Evolutionary conservation across 2,888 invertebrate genomes (phyloP).

Genomic region (Apamea epomidion): DNA sequence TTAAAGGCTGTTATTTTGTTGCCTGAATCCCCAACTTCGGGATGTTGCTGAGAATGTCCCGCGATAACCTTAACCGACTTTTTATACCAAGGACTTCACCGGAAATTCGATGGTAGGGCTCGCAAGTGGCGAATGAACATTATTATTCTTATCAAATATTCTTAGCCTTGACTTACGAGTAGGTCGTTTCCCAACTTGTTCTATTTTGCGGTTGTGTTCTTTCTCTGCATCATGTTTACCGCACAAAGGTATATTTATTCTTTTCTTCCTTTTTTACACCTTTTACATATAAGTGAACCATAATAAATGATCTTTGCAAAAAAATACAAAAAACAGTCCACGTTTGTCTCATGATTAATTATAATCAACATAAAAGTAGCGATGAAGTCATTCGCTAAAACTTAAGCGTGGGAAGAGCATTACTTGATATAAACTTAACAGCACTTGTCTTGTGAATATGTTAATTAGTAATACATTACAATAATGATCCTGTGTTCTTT

Average conservation of each 20-base stretch:
- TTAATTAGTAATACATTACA: slow-evolving; percentile 14
- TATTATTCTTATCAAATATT: too few species aligned
- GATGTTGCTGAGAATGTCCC: not conserved
- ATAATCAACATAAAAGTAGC: slow-evolving; percentile 45
- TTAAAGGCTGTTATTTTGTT: not conserved
- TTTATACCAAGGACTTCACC: not conserved
- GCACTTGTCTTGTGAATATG: slow-evolving; percentile 27
- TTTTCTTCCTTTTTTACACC: too few species aligned
- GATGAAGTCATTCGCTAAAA: slow-evolving; percentile 59
- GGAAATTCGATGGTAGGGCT: not conserved
- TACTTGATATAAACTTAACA: slow-evolving; percentile 23
- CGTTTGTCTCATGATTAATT: slow-evolving; percentile 42
- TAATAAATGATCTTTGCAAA: slow-evolving; percentile 8
- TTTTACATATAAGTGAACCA: not conserved
- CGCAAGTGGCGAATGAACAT: not conserved
- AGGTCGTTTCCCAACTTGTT: too few species aligned
- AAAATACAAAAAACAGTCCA: slow-evolving; percentile 15
- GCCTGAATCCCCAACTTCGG: not conserved
- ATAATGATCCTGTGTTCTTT: slow-evolving; percentile 7
- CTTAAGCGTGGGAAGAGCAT: slow-evolving; percentile 53
- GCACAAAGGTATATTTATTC: too few species aligned
- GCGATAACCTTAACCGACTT: not conserved
- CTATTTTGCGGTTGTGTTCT: too few species aligned
- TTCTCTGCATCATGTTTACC: too few species aligned
- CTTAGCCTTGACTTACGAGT: too few species aligned